Conservation (phyloP, 2,113 vertebrate species). For the Toxotes chatareus region DNA sequence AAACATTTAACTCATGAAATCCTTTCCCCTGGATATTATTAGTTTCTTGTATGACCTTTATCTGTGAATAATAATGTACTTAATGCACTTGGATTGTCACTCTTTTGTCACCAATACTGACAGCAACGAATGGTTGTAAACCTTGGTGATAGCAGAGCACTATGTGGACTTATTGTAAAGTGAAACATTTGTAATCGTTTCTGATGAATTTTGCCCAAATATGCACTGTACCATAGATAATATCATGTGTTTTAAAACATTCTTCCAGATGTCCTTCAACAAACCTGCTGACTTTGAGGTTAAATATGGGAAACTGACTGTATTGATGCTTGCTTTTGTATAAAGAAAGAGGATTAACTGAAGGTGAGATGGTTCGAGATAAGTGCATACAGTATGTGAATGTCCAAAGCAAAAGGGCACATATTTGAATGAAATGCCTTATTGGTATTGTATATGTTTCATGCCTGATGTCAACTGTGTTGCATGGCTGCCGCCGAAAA, state of each 20-base stretch:
- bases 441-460: conserved; percentile 13
- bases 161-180: conserved; percentile 33
- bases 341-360: conserved; percentile 11
- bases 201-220: conserved; percentile 38
- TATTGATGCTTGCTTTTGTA: conserved; percentile 55
- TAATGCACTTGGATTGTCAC: conserved; percentile 61
- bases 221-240: conserved; percentile 50
- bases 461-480: conserved; percentile 39
- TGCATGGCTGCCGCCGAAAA: conserved; percentile 41
- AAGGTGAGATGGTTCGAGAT: conserved; percentile 62
- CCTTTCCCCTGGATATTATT: conserved; percentile 13
- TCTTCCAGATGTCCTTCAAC: conserved; percentile 35
- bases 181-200: conserved; percentile 31
- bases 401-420: conserved; percentile 24
- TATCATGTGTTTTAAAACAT: conserved; percentile 46
- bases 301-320: conserved; percentile 24
- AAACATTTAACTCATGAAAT: conserved; percentile 2
- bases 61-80: conserved; percentile 68
- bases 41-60: conserved; percentile 49
- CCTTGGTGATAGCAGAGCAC: conserved; percentile 31
- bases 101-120: conserved; percentile 39
- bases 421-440: conserved; percentile 25
- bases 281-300: conserved; percentile 41
- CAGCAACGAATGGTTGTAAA: conserved; percentile 43
- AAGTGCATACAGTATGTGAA: conserved; percentile 52